These are phyloP conservation scores for Lycorma delicatula DNA, from an alignment of 1,140 invertebrate genomes.

Conservation along the genomic window DNA sequence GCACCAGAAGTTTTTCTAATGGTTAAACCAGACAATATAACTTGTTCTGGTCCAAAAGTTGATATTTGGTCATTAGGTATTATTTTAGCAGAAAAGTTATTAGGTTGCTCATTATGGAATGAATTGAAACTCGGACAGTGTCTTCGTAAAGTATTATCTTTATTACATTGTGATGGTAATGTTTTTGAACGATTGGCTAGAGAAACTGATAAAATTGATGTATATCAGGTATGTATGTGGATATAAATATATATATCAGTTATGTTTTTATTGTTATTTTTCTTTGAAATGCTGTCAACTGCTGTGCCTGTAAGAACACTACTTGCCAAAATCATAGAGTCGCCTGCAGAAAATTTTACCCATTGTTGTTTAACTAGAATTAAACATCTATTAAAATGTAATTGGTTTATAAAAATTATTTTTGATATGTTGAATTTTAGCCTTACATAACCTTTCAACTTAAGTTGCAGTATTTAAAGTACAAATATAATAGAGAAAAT, in stretches of 20 bases:
- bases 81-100: constrained; percentile 67
- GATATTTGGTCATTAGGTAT: constrained; percentile 91
- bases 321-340: no score
- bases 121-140: constrained; percentile 62
- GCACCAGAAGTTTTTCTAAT: constrained; percentile 73
- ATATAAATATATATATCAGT: no score
- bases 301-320: no score
- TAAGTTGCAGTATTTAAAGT: no score
- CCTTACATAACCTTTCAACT: no score
- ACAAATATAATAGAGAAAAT: no score
- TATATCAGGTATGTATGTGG: constrained; percentile 46
- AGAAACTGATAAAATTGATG: constrained; percentile 60
- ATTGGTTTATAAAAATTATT: no score
- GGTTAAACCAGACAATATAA: constrained; percentile 18
- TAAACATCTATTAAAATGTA: no score
- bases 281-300: no score
- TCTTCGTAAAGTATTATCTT: constrained; percentile 63
- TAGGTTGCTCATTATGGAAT: constrained; percentile 55
- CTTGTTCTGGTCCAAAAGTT: constrained; percentile 50
- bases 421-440: no score
- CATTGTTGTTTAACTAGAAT: no score
- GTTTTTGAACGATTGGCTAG: constrained; percentile 65
- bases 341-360: no score
- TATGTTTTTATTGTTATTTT: constrained; percentile 11
- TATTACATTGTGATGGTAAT: constrained; percentile 49